These are phyloP conservation scores for Elgaria multicarinata DNA, from an alignment of 2,113 vertebrate genomes.

Conservation along the genomic window DNA sequence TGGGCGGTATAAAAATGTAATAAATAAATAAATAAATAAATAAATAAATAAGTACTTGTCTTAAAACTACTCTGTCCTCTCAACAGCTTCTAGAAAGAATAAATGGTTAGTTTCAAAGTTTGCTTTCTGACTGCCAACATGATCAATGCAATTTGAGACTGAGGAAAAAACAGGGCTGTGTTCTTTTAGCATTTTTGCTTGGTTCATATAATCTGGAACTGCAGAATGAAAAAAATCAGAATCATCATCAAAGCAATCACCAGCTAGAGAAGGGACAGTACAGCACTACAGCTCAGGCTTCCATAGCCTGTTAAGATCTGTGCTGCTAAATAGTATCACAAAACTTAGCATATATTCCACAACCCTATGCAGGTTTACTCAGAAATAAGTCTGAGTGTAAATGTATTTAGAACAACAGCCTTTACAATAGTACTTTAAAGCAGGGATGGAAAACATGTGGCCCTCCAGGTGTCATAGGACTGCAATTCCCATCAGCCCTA, in stretches of 20 bases:
- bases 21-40: no score
- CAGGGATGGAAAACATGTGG: no score
- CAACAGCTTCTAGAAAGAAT: not conserved
- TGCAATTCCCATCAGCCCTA: no score
- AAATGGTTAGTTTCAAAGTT: rapidly evolving
- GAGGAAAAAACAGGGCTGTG: constrained; percentile 16
- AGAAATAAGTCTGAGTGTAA: no score
- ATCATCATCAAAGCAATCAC: constrained; percentile 32
- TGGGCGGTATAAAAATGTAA: no score
- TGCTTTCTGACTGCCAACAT: not conserved
- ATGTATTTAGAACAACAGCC: no score
- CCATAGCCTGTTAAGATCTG: not conserved
- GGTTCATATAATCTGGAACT: not conserved
- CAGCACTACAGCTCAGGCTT: not conserved
- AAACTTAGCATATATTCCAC: no score
- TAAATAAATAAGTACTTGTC: no score
- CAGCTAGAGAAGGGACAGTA: not conserved
- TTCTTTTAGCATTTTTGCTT: not conserved
- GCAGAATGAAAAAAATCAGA: not conserved
- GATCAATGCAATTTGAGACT: not conserved
- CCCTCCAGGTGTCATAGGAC: no score
- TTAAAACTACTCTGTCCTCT: not conserved
- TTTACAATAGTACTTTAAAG: no score
- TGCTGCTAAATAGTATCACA: not conserved
- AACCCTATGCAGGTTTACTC: no score